These are phyloP conservation scores for Nannoperca obscura DNA, from an alignment of 2,797 vertebrate genomes.

Conservation along the genomic window DNA sequence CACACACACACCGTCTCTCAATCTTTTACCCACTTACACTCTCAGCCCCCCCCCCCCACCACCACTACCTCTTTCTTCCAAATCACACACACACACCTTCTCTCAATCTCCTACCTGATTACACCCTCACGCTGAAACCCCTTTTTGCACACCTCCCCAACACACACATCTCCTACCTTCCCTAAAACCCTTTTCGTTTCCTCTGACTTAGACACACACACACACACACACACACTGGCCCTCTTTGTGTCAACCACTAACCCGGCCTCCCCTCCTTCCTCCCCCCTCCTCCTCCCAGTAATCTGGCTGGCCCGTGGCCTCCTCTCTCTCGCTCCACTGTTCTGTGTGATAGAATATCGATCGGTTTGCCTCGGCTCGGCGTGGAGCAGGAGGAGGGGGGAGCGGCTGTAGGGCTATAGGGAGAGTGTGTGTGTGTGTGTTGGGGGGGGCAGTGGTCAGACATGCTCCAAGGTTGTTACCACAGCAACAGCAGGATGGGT, in stretches of 20 bases:
- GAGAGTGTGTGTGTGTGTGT: conserved; percentile 42
- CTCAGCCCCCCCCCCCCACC: conserved; percentile 38
- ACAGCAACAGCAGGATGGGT: conserved; percentile 86
- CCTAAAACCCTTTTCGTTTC: conserved; percentile 76
- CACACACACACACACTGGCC: conserved; percentile 54
- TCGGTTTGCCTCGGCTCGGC: conserved; percentile 85
- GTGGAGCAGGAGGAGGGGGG: conserved; percentile 69
- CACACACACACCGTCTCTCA: conserved; percentile 59
- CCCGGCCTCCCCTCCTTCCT: conserved; percentile 41
- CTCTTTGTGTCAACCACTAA: conserved; percentile 71
- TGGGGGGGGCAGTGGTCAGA: conserved; percentile 82
- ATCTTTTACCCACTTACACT: conserved; percentile 63
- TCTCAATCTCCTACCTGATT: conserved; percentile 76
- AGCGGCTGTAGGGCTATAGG: conserved; percentile 59
- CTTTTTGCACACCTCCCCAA: conserved; percentile 68
- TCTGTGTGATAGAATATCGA: conserved; percentile 91
- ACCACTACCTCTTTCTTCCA: conserved; percentile 41
- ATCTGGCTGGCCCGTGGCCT: conserved; percentile 87
- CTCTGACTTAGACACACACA: conserved; percentile 68
- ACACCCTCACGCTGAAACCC: conserved; percentile 73
- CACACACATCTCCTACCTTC: conserved; percentile 72
- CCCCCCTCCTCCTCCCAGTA: conserved; percentile 73
- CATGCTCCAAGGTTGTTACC: conserved; percentile 88
- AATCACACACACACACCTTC: conserved; percentile 50
- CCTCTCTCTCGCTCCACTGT: conserved; percentile 89